A percentile compares a stretch with the other conserved stretches of the same genome.
phyloP scores from a whole-genome alignment of 2,113 vertebrate species.

The Hypocryptadius cinnamomeus region DNA sequence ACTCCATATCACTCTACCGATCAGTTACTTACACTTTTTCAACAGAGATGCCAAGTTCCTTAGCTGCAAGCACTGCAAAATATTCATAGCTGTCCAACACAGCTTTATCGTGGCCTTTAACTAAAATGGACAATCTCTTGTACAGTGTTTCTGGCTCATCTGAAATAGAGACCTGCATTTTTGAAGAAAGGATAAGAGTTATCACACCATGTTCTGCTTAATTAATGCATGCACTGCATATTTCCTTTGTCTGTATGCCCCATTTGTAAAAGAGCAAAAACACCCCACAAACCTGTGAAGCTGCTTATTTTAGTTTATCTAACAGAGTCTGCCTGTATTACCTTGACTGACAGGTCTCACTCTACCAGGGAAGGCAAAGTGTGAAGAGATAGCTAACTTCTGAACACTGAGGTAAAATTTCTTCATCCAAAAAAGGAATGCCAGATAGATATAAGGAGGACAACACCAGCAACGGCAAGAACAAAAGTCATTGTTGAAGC shows the following conservation, averaged over 20 bases:
- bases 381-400: not conserved
- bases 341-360: not conserved
- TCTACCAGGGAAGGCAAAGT: not conserved
- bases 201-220: not conserved
- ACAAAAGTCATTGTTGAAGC: not conserved
- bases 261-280: not conserved
- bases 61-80: slow-evolving; percentile 85
- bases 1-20: not conserved
- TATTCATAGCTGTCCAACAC: slow-evolving; percentile 95
- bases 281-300: not conserved
- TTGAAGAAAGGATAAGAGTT: not conserved
- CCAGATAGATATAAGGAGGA: not conserved
- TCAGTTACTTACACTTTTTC: slow-evolving; percentile 81
- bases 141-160: slow-evolving; percentile 86
- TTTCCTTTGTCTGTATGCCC: not conserved
- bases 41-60: slow-evolving; percentile 84
- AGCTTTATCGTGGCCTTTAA: slow-evolving; percentile 87
- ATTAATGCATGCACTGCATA: not conserved
- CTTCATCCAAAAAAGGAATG: not conserved
- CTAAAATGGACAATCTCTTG: slow-evolving; percentile 82
- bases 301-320: not conserved
- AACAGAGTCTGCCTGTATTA: not conserved
- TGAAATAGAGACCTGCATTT: slow-evolving; percentile 78
- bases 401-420: not conserved
- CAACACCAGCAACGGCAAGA: not conserved